These are phyloP conservation scores for Deroplatys truncata DNA, from an alignment of 2,888 invertebrate genomes.

Conservation along the genomic window DNA sequence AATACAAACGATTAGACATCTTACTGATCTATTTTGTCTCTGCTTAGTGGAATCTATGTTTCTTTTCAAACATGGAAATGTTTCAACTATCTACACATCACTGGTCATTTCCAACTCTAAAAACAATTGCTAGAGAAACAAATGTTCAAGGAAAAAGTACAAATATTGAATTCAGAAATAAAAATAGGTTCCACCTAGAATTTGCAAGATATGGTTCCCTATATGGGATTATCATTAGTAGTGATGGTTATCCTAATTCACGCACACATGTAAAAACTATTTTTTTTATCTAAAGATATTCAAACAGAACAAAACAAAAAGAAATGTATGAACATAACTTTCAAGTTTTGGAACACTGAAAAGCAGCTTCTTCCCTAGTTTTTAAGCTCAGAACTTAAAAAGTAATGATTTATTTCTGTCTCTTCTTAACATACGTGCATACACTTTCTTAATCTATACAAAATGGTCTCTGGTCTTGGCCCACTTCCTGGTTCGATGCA, in stretches of 20 bases:
- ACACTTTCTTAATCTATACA: slow-evolving; percentile 13
- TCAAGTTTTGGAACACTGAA: background rate
- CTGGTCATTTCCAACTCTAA: background rate
- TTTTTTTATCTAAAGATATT: background rate
- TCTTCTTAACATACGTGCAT: slow-evolving; percentile 2
- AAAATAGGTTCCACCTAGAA: background rate
- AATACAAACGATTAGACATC: background rate
- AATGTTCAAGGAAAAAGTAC: background rate
- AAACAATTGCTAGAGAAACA: slow-evolving; percentile 5
- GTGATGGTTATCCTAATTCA: background rate
- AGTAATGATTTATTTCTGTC: background rate
- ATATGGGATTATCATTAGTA: background rate
- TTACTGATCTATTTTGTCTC: background rate
- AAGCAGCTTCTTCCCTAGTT: background rate
- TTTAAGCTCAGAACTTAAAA: background rate
- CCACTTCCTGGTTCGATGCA: background rate
- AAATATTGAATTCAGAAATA: background rate
- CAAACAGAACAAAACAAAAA: background rate
- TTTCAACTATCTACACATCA: background rate
- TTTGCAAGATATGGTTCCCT: background rate
- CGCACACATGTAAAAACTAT: background rate
- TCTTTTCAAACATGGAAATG: background rate
- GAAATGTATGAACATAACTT: background rate
- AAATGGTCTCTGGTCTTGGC: background rate
- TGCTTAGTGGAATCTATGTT: background rate